Base-by-base conservation (phyloP, 2,888 invertebrate genomes). In the Dugesia japonica region DNA sequence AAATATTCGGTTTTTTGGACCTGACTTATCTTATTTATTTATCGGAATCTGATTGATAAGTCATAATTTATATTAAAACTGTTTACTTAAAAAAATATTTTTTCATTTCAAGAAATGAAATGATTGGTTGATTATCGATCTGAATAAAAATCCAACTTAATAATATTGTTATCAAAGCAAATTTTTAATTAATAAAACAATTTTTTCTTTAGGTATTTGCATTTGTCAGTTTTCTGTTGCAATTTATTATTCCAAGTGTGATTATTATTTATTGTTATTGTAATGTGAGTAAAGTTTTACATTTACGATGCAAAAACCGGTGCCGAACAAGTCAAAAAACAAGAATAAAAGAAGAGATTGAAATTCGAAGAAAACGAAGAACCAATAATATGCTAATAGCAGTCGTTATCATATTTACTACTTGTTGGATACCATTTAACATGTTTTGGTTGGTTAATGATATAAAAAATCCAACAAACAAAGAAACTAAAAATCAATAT, bases 301-400 rank as follows among this genome's bases (percentile, higher is more conserved):
- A 90, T 80, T 90, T 91, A 82, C 87, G 93, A 26, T 91, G 91
- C 0, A 89, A 89, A 82, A 88, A 89, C 76, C 92, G 92, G 82
- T 92, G 92, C 0, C 92, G 92, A 0, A 23, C n/a, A 7, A 82
- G 89, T 13, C 72, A 28, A 4, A 72, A 72, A 72, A 72, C 27
- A 1, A 4, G 72, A 72, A 15, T 26, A 15, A 23, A 56, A 81
- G 93, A 93, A 83, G 92, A 93, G 82, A 88, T 90, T 20, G 94
- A 94, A 82, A 89, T 93, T 75, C 90, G 91, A 81, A 87, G 94
- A 77, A 94, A 94, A 82, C 88, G 90, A 76, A 88, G 92, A 56
- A 94, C 95, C 4, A 94, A 97, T 84, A 89, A 92, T 80, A 98
- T 97, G 97, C 86, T 97, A 78, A 93, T 97, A 78, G 90, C 92